phyloP scores from a whole-genome alignment of 2,113 vertebrate genomes.

The Gracilinanus agilis region DNA sequence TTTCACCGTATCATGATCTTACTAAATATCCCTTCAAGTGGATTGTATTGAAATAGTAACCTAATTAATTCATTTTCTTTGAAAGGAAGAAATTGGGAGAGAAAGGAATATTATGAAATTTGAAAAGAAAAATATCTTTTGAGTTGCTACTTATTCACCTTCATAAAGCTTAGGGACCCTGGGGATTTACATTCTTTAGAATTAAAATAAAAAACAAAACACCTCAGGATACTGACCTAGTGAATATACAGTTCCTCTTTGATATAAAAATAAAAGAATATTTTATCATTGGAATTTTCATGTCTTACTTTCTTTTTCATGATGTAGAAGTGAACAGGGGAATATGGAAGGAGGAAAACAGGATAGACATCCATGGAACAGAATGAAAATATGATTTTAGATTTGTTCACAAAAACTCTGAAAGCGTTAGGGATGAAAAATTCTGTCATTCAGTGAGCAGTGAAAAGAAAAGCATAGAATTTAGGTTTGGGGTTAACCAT shows the following conservation, averaged over 20 bases:
- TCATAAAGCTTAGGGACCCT: constrained; percentile 46
- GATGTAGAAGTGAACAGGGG: constrained; percentile 34
- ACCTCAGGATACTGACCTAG: constrained; percentile 65
- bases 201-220: neutral
- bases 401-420: constrained; percentile 58
- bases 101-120: constrained; percentile 47
- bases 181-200: constrained; percentile 68
- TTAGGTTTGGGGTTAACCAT: neutral
- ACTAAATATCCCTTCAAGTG: neutral
- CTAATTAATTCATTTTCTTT: constrained; percentile 37
- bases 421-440: constrained; percentile 22
- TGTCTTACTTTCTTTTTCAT: constrained; percentile 57
- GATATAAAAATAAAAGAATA: constrained; percentile 73
- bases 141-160: constrained; percentile 48
- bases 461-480: constrained; percentile 16
- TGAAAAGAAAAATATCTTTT: constrained; percentile 63
- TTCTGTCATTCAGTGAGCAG: constrained; percentile 34
- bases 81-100: neutral
- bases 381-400: constrained; percentile 62
- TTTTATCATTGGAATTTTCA: constrained; percentile 55
- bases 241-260: constrained; percentile 70
- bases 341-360: neutral
- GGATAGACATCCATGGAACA: constrained; percentile 44
- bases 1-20: too few relatives aligned
- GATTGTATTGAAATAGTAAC: constrained; percentile 53